Evolutionary conservation across 2,113 vertebrate species (phyloP), one percentile per base, ranked within the genome.

Genomic region (Colaptes auratus): DNA sequence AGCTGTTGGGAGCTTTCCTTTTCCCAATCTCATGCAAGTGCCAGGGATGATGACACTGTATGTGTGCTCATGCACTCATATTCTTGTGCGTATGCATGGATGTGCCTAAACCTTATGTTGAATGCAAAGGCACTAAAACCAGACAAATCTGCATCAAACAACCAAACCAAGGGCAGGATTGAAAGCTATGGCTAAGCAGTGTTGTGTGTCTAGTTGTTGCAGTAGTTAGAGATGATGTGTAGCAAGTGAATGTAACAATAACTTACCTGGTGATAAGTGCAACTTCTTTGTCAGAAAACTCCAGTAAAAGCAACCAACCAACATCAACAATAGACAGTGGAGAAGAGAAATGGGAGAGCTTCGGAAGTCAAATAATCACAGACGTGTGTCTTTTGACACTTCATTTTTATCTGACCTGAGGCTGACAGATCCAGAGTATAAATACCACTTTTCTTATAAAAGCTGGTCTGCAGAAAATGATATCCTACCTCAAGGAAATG

Each of bases 361-460:
- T 80, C 69, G 23, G n/a, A 95, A 78, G 33, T 77, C 79, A 91
- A 95, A 92, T 95, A 92, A 88, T 74, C 81, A 48, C 58, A 36
- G 53, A 48, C 46, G 55, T 85, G 30, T 95, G 79, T 61, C 79
- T 88, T 96, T 84, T 90, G 89, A 90, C 82, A 92, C 69, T 95
- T 97, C 91, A 95, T 94, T 92, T 94, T 90, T 95, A 86, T 78
- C 65, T 94, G 79, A 88, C 93, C 95, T 66, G 78, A 88, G 93
- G 95, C 95, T 95, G 93, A 92, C 88, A 92, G 91, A 84, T 91
- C 73, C 30, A 88, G 58, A 81, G 31, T 92, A 82, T 83, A 91
- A 86, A 50, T 81, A 94, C 90, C 89, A 84, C 80, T 95, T 82
- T 92, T 84, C 76, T 93, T 95, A 95, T 95, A 88, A 95, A 86